Evolutionary conservation across 2,888 invertebrate genomes (phyloP).

Genomic region (Brenthis daphne): DNA sequence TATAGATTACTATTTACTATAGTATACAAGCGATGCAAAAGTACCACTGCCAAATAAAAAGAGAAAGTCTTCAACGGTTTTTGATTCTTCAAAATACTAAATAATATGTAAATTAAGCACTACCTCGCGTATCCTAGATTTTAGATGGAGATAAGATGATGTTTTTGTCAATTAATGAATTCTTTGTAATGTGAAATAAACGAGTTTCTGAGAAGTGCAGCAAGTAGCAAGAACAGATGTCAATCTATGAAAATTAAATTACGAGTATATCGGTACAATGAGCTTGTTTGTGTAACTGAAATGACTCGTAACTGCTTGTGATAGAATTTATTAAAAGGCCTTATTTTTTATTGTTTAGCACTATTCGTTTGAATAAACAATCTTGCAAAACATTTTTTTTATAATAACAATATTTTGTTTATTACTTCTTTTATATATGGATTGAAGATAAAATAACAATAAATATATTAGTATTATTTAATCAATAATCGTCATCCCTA

Average conservation of each 20-base stretch:
- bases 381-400: no score
- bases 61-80: neutral
- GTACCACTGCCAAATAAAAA: slow-evolving; percentile 1
- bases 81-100: slow-evolving; percentile 1
- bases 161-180: slow-evolving; percentile 34
- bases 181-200: slow-evolving; percentile 28
- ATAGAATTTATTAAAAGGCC: neutral
- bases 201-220: slow-evolving; percentile 29
- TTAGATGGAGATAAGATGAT: slow-evolving; percentile 28
- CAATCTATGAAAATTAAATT: slow-evolving; percentile 36
- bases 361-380: no score
- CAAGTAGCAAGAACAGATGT: slow-evolving; percentile 31
- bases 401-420: no score
- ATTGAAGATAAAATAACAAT: no score
- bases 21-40: no score
- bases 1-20: no score
- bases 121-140: slow-evolving; percentile 13
- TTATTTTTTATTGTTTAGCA: no score
- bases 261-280: neutral
- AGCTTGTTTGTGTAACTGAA: slow-evolving; percentile 10
- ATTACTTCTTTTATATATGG: no score
- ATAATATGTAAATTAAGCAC: neutral
- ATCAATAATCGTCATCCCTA: no score
- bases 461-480: no score
- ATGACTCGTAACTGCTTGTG: neutral